Percentiles rank a stretch among this genome's conserved stretches.
Evolutionary conservation across 2,797 vertebrate genomes (phyloP).

Genomic region (Melopsittacus undulatus): DNA sequence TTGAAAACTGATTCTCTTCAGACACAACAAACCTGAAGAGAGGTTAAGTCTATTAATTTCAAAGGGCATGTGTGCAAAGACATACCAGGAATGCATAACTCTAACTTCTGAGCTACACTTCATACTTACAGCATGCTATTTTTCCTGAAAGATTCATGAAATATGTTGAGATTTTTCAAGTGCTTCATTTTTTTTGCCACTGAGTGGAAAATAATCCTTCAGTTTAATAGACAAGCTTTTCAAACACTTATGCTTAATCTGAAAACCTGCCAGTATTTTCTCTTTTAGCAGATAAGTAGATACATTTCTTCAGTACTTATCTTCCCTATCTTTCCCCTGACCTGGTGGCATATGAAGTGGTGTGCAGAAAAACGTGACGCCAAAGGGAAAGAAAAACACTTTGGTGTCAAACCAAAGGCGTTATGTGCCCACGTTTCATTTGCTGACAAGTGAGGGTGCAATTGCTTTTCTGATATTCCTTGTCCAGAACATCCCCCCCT

Average conservation of each 20-base stretch:
- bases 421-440: neutral
- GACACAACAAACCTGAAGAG: neutral
- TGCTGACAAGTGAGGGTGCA: neutral
- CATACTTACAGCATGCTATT: neutral
- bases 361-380: neutral
- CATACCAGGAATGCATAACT: neutral
- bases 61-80: neutral
- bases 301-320: neutral
- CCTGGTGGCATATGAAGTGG: neutral
- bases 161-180: neutral
- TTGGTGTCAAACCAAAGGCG: neutral
- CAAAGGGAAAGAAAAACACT: neutral
- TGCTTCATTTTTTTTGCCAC: neutral
- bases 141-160: neutral
- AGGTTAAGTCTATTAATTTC: neutral
- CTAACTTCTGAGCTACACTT: neutral
- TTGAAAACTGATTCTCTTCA: neutral
- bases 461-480: conserved; percentile 1
- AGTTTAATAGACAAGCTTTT: conserved; percentile 1
- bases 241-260: conserved; percentile 20
- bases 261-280: conserved; percentile 22
- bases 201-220: conserved; percentile 44
- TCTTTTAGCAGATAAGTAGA: neutral
- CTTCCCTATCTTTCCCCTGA: neutral
- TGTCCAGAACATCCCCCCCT: conserved; percentile 4